phyloP scores from a whole-genome alignment of 2,797 vertebrate genomes.

The Poecilia wingei region DNA sequence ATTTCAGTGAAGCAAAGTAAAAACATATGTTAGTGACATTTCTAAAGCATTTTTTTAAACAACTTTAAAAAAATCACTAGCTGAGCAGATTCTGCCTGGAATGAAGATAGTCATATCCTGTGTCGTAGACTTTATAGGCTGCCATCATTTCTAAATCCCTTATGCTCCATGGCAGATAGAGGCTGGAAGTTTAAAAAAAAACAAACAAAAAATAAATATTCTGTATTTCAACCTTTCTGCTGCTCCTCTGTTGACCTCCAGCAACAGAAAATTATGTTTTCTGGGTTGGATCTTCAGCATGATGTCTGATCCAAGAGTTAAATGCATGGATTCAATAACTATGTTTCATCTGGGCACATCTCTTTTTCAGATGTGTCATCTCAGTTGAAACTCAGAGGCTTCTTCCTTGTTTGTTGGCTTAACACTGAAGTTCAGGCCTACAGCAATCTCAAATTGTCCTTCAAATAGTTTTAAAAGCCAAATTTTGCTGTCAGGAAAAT shows the following conservation, averaged over 20 bases:
- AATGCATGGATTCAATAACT: background rate
- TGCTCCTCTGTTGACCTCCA: background rate
- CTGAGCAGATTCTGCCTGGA: background rate
- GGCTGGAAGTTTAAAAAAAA: background rate
- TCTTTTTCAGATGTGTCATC: background rate
- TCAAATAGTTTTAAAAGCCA: conserved; percentile 4
- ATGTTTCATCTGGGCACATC: background rate
- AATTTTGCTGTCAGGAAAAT: background rate
- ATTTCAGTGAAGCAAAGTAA: background rate
- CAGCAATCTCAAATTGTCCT: background rate
- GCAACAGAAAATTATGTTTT: background rate
- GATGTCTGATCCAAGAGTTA: background rate
- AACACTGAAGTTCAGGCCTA: background rate
- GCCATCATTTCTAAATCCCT: background rate
- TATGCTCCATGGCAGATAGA: background rate
- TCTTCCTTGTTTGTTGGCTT: background rate
- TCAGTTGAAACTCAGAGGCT: background rate
- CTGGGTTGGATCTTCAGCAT: background rate
- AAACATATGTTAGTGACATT: background rate
- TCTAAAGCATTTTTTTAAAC: background rate
- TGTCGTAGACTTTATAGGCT: background rate
- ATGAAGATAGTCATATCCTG: background rate
- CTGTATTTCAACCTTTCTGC: background rate
- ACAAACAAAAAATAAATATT: background rate
- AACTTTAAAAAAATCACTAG: background rate